Evolutionary conservation across 2,113 vertebrate genomes (phyloP).

Genomic region (Cyanoliseus patagonus): DNA sequence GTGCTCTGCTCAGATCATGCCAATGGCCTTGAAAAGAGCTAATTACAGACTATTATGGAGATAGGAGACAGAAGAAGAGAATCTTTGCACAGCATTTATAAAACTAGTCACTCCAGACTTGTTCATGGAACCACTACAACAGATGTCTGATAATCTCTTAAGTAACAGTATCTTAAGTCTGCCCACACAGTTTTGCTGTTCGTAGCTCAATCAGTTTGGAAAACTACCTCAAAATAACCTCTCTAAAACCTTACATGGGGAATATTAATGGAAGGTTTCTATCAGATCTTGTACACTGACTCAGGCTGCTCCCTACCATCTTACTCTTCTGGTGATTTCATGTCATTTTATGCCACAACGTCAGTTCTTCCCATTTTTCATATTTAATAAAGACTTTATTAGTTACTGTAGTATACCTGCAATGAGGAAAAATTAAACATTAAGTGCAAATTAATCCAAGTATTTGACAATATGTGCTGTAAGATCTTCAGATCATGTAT

Average conservation of each 20-base stretch:
- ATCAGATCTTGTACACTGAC: not conserved
- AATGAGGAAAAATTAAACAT: not conserved
- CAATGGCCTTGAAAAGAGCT: not conserved
- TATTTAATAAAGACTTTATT: not conserved
- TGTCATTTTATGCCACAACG: not conserved
- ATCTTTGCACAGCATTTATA: not conserved
- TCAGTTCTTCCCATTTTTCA: not conserved
- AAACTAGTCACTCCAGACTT: not conserved
- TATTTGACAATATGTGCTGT: not conserved
- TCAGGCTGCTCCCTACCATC: not conserved
- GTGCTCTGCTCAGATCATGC: not conserved
- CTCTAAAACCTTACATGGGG: not conserved
- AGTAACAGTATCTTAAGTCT: slow-evolving; percentile 44
- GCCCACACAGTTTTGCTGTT: slow-evolving; percentile 36
- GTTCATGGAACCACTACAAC: not conserved
- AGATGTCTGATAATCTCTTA: slow-evolving; percentile 60
- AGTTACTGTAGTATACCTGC: not conserved
- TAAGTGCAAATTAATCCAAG: not conserved
- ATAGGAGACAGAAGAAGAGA: not conserved
- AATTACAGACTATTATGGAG: not conserved
- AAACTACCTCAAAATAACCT: slow-evolving; percentile 13
- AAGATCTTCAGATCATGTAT: not conserved
- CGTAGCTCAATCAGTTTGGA: not conserved
- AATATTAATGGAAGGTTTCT: not conserved
- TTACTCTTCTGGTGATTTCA: not conserved